Percentiles rank a stretch among this genome's conserved stretches.
Evolutionary conservation across 2,113 vertebrate genomes (phyloP).

Genomic region (Ptilonorhynchus violaceus): DNA sequence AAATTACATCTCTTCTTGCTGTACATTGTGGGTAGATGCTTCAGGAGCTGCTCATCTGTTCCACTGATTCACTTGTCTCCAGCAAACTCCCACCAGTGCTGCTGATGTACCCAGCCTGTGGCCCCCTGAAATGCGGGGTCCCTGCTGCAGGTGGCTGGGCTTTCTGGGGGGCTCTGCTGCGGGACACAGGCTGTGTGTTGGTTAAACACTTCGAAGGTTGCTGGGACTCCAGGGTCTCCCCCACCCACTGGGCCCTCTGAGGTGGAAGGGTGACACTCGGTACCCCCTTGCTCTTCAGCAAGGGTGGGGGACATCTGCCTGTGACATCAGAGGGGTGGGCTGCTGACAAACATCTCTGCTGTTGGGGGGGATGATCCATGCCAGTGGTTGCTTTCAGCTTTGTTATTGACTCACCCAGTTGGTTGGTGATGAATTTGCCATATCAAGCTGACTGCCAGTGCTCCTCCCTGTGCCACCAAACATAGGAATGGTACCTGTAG

Average conservation of each 20-base stretch:
- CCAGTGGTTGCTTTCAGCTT: neutral
- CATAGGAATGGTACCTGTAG: neutral
- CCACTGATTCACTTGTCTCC: neutral
- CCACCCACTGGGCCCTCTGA: neutral
- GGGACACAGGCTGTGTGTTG: neutral
- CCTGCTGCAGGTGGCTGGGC: neutral
- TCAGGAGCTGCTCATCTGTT: constrained; percentile 14
- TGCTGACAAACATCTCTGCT: neutral
- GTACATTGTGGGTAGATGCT: neutral
- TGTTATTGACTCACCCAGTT: neutral
- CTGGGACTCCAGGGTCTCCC: neutral
- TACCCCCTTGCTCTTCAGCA: neutral
- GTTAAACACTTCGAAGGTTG: neutral
- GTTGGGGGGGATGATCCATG: neutral
- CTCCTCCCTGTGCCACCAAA: neutral
- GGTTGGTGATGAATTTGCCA: accelerated
- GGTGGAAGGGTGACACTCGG: neutral
- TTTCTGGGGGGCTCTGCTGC: neutral
- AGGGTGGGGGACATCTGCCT: neutral
- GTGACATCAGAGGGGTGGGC: neutral
- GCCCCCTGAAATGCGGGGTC: neutral
- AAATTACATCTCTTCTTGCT: neutral
- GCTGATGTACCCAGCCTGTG: neutral
- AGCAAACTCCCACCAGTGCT: neutral
- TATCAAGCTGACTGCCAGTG: neutral